Base-by-base conservation (phyloP, 2,113 vertebrate genomes). In the Poicephalus gulielmi region DNA sequence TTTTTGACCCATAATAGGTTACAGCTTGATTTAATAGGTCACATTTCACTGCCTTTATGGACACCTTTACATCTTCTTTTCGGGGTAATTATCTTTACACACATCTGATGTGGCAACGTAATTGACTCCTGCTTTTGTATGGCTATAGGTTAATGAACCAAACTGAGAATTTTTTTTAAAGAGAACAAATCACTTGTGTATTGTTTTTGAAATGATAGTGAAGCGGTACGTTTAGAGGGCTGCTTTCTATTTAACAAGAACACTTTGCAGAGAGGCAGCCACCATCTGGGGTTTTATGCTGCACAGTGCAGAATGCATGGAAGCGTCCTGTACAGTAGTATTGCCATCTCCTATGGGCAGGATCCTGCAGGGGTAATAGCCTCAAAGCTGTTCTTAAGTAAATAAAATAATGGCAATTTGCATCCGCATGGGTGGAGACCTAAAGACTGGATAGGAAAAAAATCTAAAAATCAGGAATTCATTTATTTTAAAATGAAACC, bases 1-100 rank as follows among this genome's bases (percentile, higher is more conserved):
- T 97, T 97, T 98, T 97, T 97, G 97, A 98, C 98, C 97, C 97
- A 96, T 97, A 97, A 97, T 97, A 98, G 96, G 97, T 98, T 98
- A 96, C 90, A 96, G 94, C 95, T 97, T 98, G 96, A 98, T 98
- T 98, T 98, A 98, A 98, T 98, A 97, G 98, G 98, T 98, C 96
- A 97, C 97, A 98, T 98, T 97, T 97, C 97, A 96, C 95, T 98
- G 97, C 96, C 71, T 98, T 98, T 97, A 97, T 97, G 96, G 96
- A 97, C 96, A 98, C 91, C 95, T 94, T 98, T 98, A 97, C 97
- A 93, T 98, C 96, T 97, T 97, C 96, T 98, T 98, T 98, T 96
- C 97, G 97, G 93, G 93, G 94, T 97, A 98, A 98, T 98, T 98
- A 98, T 98, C 97, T 98, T 97, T 96, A 97, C 95, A 95, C 96